Base-by-base conservation (phyloP, 2,888 invertebrate genomes). In the Archips crataeganus region DNA sequence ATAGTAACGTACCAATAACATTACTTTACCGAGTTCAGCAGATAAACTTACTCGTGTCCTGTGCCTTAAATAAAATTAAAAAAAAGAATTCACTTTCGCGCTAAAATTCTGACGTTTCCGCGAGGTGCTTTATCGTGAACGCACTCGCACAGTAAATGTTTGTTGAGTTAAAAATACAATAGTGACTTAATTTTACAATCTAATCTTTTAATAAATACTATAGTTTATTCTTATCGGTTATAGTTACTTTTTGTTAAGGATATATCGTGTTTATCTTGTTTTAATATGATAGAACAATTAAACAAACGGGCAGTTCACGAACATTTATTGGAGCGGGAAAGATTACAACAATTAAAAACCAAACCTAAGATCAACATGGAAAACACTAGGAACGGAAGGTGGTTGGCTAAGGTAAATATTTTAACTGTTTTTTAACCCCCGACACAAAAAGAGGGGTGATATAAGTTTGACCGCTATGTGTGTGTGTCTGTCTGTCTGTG, bases 261-360 rank as follows among this genome's bases (percentile, higher is more conserved):
- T 57, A 51, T 34, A 64, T 65, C 39, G 64, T 59, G 32, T 11
- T n/a, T 69, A 63, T 73, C 59, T 64, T 51, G 64, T 54, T 69
- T 69, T 74, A 69, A 67, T 80, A 87, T 91, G 91, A 88, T 92
- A 89, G 90, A 92, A 76, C 85, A 90, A 77, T 84, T 92, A 77
- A 89, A 87, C 75, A 92, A 91, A 79, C 82, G 85, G 60, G 86
- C 83, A 59, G 91, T 92, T 57, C 91, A 92, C 74, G 89, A 92
- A 82, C 87, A 91, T 80, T 84, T 92, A 80, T 77, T 91, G 81
- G 84, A 87, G 78, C 84, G 86, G 77, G 89, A 91, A 76, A 87
- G 84, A 73, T 77, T 86, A 69, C 77, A 84, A 2, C 89, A 90
- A 76, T 82, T 81, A 5, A 87, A 84, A 76, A 84, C 77, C 39